Percentiles rank a stretch among this genome's conserved stretches.
Conservation (phyloP, 2,888 invertebrate genomes). For the Dicycla oo region DNA sequence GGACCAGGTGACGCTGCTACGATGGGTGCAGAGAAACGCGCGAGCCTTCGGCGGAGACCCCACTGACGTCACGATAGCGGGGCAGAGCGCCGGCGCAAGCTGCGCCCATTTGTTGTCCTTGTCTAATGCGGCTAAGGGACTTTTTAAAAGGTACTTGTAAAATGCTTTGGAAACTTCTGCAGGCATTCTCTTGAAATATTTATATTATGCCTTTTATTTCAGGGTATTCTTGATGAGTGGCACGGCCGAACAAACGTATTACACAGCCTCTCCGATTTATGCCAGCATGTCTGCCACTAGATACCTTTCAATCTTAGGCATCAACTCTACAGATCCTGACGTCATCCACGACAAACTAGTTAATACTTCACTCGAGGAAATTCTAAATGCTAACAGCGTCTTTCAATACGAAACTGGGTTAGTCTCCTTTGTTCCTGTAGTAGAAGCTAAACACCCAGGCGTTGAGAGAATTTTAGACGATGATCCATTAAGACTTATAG, state of each 20-base stretch:
- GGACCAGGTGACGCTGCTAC: conserved; percentile 67
- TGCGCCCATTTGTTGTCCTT: conserved; percentile 67
- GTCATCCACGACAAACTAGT: conserved; percentile 63
- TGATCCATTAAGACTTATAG: conserved; percentile 66
- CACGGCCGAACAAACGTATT: conserved; percentile 58
- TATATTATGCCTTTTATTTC: conserved; percentile 28
- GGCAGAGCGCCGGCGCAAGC: conserved; percentile 67
- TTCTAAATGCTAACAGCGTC: conserved; percentile 64
- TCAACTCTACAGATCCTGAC: conserved; percentile 66
- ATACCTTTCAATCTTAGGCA: conserved; percentile 80
- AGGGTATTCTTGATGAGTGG: conserved; percentile 66
- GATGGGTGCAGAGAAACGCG: conserved; percentile 72
- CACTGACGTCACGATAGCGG: conserved; percentile 66
- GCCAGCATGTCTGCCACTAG: conserved; percentile 55
- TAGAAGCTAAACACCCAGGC: conserved; percentile 62
- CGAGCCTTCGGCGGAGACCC: conserved; percentile 69
- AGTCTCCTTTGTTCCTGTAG: conserved; percentile 65
- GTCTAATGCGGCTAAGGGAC: conserved; percentile 61
- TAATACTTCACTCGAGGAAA: conserved; percentile 68
- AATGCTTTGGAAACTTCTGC: not conserved
- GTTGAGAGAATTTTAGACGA: conserved; percentile 67
- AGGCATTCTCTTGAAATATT: not conserved
- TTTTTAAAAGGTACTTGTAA: conserved; percentile 71
- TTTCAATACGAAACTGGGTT: conserved; percentile 60
- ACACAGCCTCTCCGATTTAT: conserved; percentile 63